Conservation (phyloP, 2,797 vertebrate genomes). For the Micromesistius poutassou region DNA sequence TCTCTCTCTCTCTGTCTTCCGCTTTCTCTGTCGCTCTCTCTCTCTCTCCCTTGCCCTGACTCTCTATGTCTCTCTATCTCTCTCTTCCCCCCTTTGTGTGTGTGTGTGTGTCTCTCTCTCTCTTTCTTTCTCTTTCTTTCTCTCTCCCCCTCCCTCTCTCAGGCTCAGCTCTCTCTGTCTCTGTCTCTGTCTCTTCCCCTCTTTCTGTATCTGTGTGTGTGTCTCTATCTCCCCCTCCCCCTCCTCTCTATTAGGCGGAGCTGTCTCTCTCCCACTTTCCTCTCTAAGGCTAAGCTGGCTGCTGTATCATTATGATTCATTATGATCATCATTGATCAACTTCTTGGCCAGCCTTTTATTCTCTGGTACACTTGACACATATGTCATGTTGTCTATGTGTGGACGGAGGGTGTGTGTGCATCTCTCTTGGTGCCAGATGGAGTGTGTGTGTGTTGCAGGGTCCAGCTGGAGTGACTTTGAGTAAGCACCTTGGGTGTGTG, state of each 20-base stretch:
- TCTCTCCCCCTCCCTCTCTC: background rate
- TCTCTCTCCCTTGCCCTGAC: background rate
- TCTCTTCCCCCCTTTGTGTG: no score
- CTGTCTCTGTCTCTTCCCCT: background rate
- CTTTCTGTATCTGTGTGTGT: no score
- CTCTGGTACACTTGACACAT: background rate
- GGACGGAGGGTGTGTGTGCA: slow-evolving; percentile 17
- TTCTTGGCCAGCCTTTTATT: slow-evolving; percentile 16
- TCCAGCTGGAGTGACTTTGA: slow-evolving; percentile 13
- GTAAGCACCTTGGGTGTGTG: slow-evolving; percentile 11
- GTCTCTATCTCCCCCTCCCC: background rate
- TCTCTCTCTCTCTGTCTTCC: background rate
- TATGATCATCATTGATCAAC: slow-evolving; percentile 51
- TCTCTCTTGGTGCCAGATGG: slow-evolving; percentile 2
- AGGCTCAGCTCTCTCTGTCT: background rate
- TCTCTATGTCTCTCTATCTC: background rate
- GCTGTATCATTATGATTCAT: slow-evolving; percentile 44
- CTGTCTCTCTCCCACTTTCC: background rate
- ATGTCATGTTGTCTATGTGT: background rate
- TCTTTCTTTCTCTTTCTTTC: background rate
- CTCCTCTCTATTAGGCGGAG: no score
- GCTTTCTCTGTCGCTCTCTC: background rate
- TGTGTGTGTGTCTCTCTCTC: slow-evolving; percentile 18
- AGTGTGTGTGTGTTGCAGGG: slow-evolving; percentile 4
- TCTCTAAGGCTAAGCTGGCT: slow-evolving; percentile 27